Base-by-base conservation (phyloP, 2,888 invertebrate species). In the Drosophila mimica region DNA sequence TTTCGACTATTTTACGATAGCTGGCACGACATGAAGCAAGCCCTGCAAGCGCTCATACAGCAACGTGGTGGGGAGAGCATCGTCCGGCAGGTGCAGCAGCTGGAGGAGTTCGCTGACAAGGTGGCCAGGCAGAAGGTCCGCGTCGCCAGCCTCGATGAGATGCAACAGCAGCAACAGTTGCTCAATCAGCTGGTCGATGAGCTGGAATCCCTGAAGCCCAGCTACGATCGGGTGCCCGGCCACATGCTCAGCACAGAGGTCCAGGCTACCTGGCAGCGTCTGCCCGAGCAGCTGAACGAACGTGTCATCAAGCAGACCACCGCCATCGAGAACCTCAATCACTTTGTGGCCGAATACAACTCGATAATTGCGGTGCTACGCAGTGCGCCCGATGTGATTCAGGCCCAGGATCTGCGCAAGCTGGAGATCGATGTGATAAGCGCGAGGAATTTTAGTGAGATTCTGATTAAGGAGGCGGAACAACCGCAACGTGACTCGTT, bases 1-100 rank as follows among this genome's bases (percentile, higher is more conserved):
- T 93, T 93, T 72, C 87, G 91, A 30, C 82, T 92, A 7, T 93
- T 93, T 76, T 90, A 92, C 53, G 92, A 93, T 0, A 93, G 93
- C 73, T 93, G 93, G 93, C 90, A 88, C 20, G 93, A 93, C 58
- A 92, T 93, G 92, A 93, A 93, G 71, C 91, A 90, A 34, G 93
- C 93, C 0, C 90, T 93, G 2, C 80, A 84, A 8, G 85, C 92
- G 5, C 76, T 93, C 17, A 92, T 92, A 40, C 88, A 93, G 81
- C 93, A 94, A 76, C 94, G 94, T 64, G 93, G 94, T 56, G 94
- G 94, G 1, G 93, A 95, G 48, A 54, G 94, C 46, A 52, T 89
- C 0, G 77, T 85, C 13, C 71, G 80, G 25, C 83, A 92, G 3
- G 49, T 92, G 28, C 82, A 83, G 36, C 70, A 82, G 38, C 61